Conservation (phyloP, 2,888 invertebrate species). For the Melieria omissa region DNA sequence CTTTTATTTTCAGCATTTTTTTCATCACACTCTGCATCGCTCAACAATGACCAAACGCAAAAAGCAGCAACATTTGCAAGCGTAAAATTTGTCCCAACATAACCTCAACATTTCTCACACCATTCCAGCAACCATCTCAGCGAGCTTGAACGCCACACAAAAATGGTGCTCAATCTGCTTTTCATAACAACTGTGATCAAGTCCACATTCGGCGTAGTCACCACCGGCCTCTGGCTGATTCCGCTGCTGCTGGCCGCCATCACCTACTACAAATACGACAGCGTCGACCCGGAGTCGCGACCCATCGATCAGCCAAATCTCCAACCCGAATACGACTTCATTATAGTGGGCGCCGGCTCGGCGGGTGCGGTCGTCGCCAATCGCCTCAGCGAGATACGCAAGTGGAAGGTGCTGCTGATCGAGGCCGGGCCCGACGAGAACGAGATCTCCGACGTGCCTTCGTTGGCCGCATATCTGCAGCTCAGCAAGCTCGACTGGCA, state of each 20-base stretch:
- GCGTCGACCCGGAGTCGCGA: conserved; percentile 82
- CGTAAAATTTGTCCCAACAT: conserved; percentile 7
- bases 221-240: conserved; percentile 85
- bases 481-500: conserved; percentile 88
- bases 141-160: conserved; percentile 28
- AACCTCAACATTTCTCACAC: not conserved
- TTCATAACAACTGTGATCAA: conserved; percentile 82
- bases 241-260: conserved; percentile 85
- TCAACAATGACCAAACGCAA: conserved; percentile 43
- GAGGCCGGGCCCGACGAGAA: conserved; percentile 91
- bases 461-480: conserved; percentile 86
- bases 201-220: conserved; percentile 77
- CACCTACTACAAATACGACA: conserved; percentile 83
- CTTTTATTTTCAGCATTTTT: conserved; percentile 22
- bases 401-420: conserved; percentile 81
- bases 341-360: conserved; percentile 87
- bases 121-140: not conserved
- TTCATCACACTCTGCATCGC: conserved; percentile 26
- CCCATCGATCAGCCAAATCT: conserved; percentile 77
- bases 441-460: conserved; percentile 88
- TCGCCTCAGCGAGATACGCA: conserved; percentile 79
- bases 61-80: conserved; percentile 17
- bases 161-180: conserved; percentile 80
- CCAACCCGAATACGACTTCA: conserved; percentile 82
- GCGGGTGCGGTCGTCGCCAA: conserved; percentile 91